phyloP scores from a whole-genome alignment of 2,113 vertebrate species.

The Corythornis madagascariensis region DNA sequence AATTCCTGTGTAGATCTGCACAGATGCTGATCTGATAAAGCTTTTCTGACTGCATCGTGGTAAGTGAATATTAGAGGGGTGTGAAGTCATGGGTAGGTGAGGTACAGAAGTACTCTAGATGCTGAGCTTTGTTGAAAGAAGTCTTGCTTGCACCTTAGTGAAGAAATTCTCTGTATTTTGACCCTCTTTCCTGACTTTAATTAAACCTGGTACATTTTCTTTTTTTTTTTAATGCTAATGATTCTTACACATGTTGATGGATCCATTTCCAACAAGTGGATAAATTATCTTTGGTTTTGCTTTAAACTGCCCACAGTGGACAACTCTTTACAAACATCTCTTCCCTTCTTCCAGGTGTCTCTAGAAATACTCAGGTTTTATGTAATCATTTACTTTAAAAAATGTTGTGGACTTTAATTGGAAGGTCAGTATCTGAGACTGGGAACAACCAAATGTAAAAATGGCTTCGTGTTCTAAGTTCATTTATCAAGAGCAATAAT shows the following conservation, averaged over 20 bases:
- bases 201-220: not conserved
- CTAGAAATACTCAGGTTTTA: not conserved
- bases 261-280: conserved; percentile 1
- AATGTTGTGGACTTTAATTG: not conserved
- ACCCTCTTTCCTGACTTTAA: not conserved
- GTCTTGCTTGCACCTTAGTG: not conserved
- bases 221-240: not conserved
- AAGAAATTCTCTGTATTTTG: not conserved
- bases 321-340: not conserved
- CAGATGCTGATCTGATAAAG: not conserved
- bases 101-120: not conserved
- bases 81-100: not conserved
- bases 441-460: not conserved
- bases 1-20: not conserved
- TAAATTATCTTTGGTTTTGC: not conserved
- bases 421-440: not conserved
- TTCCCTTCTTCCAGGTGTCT: not conserved
- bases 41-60: not conserved
- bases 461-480: not conserved
- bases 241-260: not conserved
- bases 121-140: not conserved
- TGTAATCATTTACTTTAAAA: not conserved
- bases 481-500: not conserved
- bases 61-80: not conserved
- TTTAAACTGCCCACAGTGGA: not conserved